Evolutionary conservation across 2,797 vertebrate genomes (phyloP).

Genomic region (Lepilemur ruficaudatus): DNA sequence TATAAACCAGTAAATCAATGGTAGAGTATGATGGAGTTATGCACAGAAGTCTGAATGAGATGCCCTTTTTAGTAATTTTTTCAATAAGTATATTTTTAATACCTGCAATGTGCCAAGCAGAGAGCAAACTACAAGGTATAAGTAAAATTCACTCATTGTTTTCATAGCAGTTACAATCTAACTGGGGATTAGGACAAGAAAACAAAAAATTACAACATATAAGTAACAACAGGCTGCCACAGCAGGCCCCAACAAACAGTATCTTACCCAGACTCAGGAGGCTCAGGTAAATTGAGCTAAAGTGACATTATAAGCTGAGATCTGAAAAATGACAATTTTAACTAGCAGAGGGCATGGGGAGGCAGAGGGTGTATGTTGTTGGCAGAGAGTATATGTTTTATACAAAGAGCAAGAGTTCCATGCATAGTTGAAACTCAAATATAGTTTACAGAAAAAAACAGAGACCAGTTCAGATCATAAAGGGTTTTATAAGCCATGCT

Average conservation of each 20-base stretch:
- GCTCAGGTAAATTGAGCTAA: not conserved
- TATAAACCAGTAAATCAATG: not conserved
- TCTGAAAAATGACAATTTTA: not conserved
- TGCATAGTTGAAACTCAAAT: not conserved
- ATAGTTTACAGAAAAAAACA: not conserved
- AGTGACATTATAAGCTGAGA: not conserved
- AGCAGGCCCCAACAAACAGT: not conserved
- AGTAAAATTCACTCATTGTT: not conserved
- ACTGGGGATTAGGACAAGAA: not conserved
- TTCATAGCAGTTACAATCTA: not conserved
- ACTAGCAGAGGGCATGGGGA: not conserved
- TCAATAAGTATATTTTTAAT: not conserved
- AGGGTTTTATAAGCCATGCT: not conserved
- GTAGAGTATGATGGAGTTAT: not conserved
- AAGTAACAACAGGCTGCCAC: not conserved
- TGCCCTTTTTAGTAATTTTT: not conserved
- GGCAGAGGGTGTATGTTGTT: not conserved
- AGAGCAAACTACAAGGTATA: not conserved
- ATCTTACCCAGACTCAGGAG: not conserved
- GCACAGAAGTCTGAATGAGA: not conserved
- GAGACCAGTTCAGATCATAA: not conserved
- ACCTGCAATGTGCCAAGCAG: not conserved
- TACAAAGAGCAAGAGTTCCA: not conserved
- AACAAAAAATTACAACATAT: not conserved
- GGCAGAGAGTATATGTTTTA: not conserved